These are phyloP conservation scores for Automeris io DNA, from an alignment of 2,888 invertebrate genomes.

Conservation along the genomic window DNA sequence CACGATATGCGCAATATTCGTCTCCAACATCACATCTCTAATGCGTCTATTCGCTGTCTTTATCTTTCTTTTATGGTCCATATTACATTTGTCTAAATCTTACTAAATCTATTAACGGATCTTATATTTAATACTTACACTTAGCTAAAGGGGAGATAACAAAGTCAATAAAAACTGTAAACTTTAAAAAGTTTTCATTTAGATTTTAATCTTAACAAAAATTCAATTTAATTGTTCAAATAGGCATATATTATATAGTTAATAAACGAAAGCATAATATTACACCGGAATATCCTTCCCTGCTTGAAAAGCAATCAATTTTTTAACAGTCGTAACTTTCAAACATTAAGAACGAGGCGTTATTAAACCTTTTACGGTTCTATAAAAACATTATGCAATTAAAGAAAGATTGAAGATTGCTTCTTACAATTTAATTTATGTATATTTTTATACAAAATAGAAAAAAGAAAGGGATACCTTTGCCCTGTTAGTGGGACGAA, in stretches of 20 bases:
- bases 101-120: too few species aligned
- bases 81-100: too few species aligned
- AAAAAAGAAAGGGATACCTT: too few species aligned
- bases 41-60: too few species aligned
- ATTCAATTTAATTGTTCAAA: neutral
- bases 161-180: too few species aligned
- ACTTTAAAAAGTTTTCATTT: neutral
- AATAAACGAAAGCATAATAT: slow-evolving; percentile 1
- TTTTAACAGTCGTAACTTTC: slow-evolving; percentile 6
- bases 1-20: too few species aligned
- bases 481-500: too few species aligned
- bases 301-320: slow-evolving; percentile 8
- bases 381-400: slow-evolving; percentile 3
- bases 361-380: slow-evolving; percentile 10
- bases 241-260: too few species aligned
- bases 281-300: neutral
- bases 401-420: neutral
- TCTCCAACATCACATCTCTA: too few species aligned
- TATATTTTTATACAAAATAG: neutral
- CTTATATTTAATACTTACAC: too few species aligned
- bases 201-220: neutral
- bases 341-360: slow-evolving; percentile 7
- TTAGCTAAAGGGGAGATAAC: too few species aligned
- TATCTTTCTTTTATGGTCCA: too few species aligned
- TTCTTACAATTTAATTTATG: neutral